Base-by-base conservation (phyloP, 2,113 vertebrate species). In the Corydoras maculifer region DNA sequence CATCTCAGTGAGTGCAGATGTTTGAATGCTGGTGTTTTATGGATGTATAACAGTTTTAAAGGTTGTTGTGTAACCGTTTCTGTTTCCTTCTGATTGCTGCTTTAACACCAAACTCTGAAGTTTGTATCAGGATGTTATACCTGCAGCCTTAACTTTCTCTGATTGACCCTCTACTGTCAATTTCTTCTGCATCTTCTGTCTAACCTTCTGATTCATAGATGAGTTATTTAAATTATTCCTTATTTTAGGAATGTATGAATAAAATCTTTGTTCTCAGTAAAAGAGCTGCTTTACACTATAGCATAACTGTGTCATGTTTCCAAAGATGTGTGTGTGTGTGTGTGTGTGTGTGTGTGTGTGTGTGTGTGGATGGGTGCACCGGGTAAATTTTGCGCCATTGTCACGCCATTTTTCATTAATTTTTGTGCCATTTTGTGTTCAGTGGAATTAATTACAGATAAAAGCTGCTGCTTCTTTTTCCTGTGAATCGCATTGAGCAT, bases 341-440 rank as follows among this genome's bases (percentile, higher is more conserved):
- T 43, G 8, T 76, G 35, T 61, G 55, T 59, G 72, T 32, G 57
- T 68, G 68, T 70, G 29, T 75, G 58, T 60, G 69, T 74, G 58
- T 30, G 68, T 70, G 29, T 75, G 58, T 60, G 69, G 71, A 51
- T 30, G 48, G 70, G 51, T 62, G 54, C 71, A 77, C 58, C 43
- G 50, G 14, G 59, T 50, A 53, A 54, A 68, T 32, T 74, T 68
- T 68, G 72, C 72, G 68, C 72, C 65, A 12, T 62, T 13, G 9
- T 43, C 35, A n/a, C n/a, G n/a, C n/a, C n/a, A 48, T 61, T 32
- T 11, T 53, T 72, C 61, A n/a, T 12, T 10, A 29, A 43, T 14
- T 31, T 18, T 32, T 7, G 32, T 72, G 70, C 50, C 57, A 30
- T 53, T 63, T 12, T 60, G n/a, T 66, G 9, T 54, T 32, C 48